Percentiles rank a stretch among this genome's conserved stretches.
Evolutionary conservation across 2,113 vertebrate species (phyloP).

Genomic region (Grammomys dolichurus): DNA sequence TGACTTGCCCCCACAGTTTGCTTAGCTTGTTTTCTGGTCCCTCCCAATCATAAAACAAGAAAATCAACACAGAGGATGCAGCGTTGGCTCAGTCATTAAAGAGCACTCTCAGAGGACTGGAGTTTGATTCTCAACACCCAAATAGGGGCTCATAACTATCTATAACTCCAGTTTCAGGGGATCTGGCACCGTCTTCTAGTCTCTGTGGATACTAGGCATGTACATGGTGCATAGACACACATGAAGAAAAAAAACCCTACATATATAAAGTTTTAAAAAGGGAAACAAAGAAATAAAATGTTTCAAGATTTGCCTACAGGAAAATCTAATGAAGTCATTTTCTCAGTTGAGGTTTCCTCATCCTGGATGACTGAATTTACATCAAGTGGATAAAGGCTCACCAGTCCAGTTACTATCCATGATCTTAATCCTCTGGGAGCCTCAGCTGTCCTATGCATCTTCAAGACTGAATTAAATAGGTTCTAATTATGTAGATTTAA

Average conservation of each 20-base stretch:
- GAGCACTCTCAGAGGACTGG: background rate
- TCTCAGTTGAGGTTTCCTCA: background rate
- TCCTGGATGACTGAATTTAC: background rate
- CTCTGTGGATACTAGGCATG: background rate
- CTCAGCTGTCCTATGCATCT: background rate
- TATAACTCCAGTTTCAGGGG: background rate
- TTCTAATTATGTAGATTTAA: background rate
- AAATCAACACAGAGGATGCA: background rate
- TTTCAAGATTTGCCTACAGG: background rate
- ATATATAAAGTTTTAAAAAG: background rate
- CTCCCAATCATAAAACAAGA: background rate
- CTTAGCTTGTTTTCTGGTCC: background rate
- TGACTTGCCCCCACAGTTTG: background rate
- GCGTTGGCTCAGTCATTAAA: background rate
- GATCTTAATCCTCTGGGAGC: background rate
- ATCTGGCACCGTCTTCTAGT: background rate
- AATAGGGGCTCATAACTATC: background rate
- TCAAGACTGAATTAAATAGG: background rate
- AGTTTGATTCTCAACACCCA: background rate
- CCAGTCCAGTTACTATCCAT: background rate
- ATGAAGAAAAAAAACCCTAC: background rate
- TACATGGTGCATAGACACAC: background rate
- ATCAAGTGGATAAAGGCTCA: background rate
- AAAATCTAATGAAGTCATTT: background rate
- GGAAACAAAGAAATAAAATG: background rate